Conservation (phyloP, 37 sponge, comb jelly and placozoan species). For the Theonella swinhoei region DNA sequence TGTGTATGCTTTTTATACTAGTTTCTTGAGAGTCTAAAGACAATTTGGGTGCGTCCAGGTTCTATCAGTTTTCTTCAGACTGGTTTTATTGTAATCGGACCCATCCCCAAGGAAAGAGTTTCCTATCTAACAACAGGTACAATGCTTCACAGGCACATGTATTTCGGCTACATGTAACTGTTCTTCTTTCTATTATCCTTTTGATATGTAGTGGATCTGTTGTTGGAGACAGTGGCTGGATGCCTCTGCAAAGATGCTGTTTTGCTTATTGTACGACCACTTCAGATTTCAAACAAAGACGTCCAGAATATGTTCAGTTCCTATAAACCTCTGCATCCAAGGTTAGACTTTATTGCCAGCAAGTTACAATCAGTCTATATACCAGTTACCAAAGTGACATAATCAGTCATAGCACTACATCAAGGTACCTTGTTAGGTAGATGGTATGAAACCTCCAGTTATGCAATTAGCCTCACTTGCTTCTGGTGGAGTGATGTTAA, state of each 20-base stretch:
- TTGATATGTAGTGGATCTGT: not conserved
- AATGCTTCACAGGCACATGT: not conserved
- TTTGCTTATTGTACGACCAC: not conserved
- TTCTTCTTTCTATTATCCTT: too few species aligned
- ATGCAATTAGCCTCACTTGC: too few species aligned
- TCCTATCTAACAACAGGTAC: not conserved
- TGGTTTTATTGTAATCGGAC: not conserved
- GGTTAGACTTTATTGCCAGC: too few species aligned
- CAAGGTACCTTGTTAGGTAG: not conserved
- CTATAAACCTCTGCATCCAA: not conserved
- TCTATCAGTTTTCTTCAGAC: not conserved
- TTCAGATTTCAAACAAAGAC: not conserved
- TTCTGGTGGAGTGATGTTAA: too few species aligned
- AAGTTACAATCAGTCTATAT: too few species aligned
- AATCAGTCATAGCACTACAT: not conserved
- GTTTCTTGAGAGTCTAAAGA: not conserved
- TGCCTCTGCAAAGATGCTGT: not conserved
- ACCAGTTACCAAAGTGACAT: not conserved
- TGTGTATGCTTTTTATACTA: too few species aligned
- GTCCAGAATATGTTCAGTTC: not conserved
- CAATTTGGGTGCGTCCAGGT: not conserved
- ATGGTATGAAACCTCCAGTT: too few species aligned
- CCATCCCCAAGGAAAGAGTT: not conserved
- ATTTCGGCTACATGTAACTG: not conserved
- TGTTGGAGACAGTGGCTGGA: not conserved